Percentiles rank a stretch among this genome's conserved stretches.
These are phyloP conservation scores for Platycnemis pennipes DNA, from an alignment of 2,888 invertebrate genomes.

Conservation along the genomic window DNA sequence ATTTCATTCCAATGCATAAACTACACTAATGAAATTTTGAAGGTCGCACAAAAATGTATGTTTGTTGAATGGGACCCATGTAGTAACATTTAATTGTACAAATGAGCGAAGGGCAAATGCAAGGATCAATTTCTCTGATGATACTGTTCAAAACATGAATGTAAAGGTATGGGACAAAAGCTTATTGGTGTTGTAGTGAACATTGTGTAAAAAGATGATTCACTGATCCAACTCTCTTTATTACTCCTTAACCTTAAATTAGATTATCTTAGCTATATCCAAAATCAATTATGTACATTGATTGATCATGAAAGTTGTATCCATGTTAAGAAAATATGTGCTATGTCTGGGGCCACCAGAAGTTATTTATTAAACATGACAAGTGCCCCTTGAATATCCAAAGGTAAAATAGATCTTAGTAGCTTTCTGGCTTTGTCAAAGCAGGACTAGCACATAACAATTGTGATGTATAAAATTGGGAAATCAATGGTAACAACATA, in stretches of 20 bases:
- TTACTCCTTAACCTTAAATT: conserved; percentile 37
- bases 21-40: conserved; percentile 59
- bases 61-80: conserved; percentile 59
- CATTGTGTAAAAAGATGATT: conserved; percentile 33
- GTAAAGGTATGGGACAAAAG: conserved; percentile 21
- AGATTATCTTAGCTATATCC: conserved; percentile 49
- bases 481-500: conserved; percentile 21
- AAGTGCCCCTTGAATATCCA: not conserved
- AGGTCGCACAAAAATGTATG: conserved; percentile 64
- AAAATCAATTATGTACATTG: conserved; percentile 12
- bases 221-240: conserved; percentile 25
- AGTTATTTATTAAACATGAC: not conserved
- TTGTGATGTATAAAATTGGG: conserved; percentile 57
- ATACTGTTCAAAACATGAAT: conserved; percentile 42
- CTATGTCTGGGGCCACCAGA: conserved; percentile 30
- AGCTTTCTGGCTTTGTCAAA: conserved; percentile 36
- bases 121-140: not conserved
- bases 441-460: conserved; percentile 55
- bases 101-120: not conserved
- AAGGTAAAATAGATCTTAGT: conserved; percentile 11
- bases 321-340: conserved; percentile 49
- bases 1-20: conserved; percentile 47
- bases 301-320: conserved; percentile 34
- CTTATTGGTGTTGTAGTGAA: conserved; percentile 48
- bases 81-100: conserved; percentile 60